Evolutionary conservation across 2,113 vertebrate genomes (phyloP).

Genomic region (Sus scrofa): DNA sequence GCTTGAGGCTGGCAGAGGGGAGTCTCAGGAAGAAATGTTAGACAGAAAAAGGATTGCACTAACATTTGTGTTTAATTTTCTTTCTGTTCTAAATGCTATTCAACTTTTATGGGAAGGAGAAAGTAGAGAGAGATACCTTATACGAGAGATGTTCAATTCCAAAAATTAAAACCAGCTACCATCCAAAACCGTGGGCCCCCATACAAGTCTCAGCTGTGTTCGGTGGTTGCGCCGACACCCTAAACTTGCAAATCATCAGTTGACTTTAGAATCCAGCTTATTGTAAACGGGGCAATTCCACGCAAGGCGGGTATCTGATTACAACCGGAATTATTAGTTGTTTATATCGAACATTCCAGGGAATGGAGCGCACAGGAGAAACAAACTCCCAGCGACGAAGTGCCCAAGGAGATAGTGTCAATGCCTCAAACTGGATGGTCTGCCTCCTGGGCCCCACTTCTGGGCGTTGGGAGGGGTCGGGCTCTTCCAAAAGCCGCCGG

Average conservation of each 20-base stretch:
- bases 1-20: background rate
- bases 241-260: constrained; percentile 49
- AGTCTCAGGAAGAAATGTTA: constrained; percentile 9
- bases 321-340: constrained; percentile 69
- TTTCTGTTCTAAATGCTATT: constrained; percentile 65
- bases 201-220: constrained; percentile 17
- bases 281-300: constrained; percentile 65
- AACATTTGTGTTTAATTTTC: constrained; percentile 82
- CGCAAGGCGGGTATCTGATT: constrained; percentile 70
- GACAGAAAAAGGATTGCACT: constrained; percentile 45
- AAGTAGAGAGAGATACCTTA: constrained; percentile 46
- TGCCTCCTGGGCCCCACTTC: background rate
- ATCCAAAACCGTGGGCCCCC: background rate
- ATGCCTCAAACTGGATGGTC: background rate
- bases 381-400: background rate
- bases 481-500: background rate
- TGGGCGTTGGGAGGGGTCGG: background rate
- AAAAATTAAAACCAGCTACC: constrained; percentile 72
- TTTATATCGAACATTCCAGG: constrained; percentile 71
- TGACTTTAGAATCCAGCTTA: constrained; percentile 67
- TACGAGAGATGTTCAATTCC: constrained; percentile 41
- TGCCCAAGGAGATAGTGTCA: background rate
- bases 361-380: background rate
- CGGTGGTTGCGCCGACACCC: constrained; percentile 24
- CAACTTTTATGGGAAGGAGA: constrained; percentile 61